A percentile compares a stretch with the other conserved stretches of the same genome.
Conservation (phyloP, 2,113 vertebrate species). For the Zosterops hypoxanthus region DNA sequence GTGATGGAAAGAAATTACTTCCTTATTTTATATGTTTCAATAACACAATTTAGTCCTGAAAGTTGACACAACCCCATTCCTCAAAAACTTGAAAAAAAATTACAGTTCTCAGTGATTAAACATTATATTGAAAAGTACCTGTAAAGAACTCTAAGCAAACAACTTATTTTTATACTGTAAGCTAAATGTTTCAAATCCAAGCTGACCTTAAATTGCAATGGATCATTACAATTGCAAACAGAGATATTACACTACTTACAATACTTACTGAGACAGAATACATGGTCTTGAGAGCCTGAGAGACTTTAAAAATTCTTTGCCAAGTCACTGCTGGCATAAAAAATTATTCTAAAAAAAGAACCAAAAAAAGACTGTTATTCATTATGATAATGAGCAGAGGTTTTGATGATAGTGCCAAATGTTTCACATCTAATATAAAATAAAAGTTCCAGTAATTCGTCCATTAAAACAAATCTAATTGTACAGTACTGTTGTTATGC, state of each 20-base stretch:
- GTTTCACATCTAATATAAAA: background rate
- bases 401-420: background rate
- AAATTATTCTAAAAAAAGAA: background rate
- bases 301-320: background rate
- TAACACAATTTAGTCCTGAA: background rate
- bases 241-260: background rate
- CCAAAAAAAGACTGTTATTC: background rate
- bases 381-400: background rate
- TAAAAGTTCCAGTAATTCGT: background rate
- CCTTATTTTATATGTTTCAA: background rate
- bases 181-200: background rate
- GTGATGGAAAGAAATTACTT: background rate
- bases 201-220: background rate
- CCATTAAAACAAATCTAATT: constrained; percentile 7
- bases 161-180: background rate
- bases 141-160: background rate
- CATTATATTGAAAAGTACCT: background rate
- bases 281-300: background rate
- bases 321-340: background rate
- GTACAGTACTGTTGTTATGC: background rate
- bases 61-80: background rate
- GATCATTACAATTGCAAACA: background rate
- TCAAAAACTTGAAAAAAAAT: background rate
- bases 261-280: background rate
- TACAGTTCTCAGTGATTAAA: background rate